Evolutionary conservation across 2,888 invertebrate genomes (phyloP).

Genomic region (Ophion costatus): DNA sequence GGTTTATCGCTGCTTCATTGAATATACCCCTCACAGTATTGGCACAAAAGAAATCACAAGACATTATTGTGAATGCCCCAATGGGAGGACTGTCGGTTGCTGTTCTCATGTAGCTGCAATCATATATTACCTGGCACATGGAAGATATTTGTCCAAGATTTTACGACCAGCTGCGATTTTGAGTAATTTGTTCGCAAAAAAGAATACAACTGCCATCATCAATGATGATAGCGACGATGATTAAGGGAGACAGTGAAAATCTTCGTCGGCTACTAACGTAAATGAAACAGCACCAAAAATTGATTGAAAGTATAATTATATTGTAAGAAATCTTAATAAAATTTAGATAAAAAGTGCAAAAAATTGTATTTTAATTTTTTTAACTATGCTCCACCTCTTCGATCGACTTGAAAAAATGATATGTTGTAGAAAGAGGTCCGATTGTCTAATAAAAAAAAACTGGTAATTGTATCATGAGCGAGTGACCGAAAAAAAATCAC

Average conservation of each 20-base stretch:
- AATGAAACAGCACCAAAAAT: no score
- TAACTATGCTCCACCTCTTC: slow-evolving; percentile 44
- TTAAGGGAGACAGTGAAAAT: no score
- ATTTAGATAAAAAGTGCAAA: slow-evolving; percentile 16
- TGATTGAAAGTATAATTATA: no score
- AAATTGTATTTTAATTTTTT: slow-evolving; percentile 17
- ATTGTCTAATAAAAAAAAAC: slow-evolving; percentile 5
- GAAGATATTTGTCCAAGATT: no score
- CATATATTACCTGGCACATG: slow-evolving; percentile 55
- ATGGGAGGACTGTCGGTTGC: slow-evolving; percentile 53
- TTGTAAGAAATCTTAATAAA: slow-evolving; percentile 20
- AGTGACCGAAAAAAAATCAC: slow-evolving; percentile 26
- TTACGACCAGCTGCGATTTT: no score
- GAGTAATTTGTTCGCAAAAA: no score
- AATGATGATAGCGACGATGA: no score
- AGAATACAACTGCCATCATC: no score
- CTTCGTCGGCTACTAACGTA: no score
- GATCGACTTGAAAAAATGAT: slow-evolving; percentile 41
- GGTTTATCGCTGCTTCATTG: slow-evolving; percentile 62
- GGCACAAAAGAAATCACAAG: slow-evolving; percentile 42
- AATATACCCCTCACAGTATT: no score
- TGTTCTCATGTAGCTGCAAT: slow-evolving; percentile 42
- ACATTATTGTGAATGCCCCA: slow-evolving; percentile 58
- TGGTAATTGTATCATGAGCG: slow-evolving; percentile 17
- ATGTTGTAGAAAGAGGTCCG: slow-evolving; percentile 36